phyloP scores from a whole-genome alignment of 2,797 vertebrate species.

The Catharus ustulatus region DNA sequence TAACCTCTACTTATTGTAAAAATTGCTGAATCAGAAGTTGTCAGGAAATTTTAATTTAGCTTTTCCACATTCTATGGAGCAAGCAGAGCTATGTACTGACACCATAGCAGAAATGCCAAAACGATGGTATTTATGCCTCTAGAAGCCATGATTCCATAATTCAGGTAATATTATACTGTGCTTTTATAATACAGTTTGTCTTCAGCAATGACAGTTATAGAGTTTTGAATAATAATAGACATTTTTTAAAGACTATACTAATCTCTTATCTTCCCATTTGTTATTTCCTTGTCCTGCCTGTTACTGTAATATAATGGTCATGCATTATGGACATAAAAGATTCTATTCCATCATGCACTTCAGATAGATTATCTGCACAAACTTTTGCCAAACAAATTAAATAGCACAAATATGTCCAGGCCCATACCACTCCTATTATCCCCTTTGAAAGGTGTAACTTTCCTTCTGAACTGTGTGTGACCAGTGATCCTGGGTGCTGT shows the following conservation, averaged over 20 bases:
- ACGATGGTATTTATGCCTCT: slow-evolving; percentile 6
- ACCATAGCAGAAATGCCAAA: slow-evolving; percentile 30
- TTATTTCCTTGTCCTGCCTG: slow-evolving; percentile 43
- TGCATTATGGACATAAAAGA: slow-evolving; percentile 38
- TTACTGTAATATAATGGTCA: slow-evolving; percentile 31
- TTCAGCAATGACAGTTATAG: slow-evolving; percentile 58
- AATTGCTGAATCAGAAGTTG: slow-evolving; percentile 25
- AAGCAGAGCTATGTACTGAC: neutral
- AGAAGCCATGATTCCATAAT: slow-evolving; percentile 39
- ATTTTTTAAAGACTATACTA: slow-evolving; percentile 48
- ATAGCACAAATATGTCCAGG: neutral
- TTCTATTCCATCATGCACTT: slow-evolving; percentile 14
- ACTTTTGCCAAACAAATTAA: slow-evolving; percentile 33
- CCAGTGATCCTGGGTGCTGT: too few species aligned
- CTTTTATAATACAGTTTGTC: slow-evolving; percentile 54
- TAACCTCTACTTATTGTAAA: neutral
- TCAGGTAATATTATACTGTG: neutral
- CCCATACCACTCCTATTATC: neutral
- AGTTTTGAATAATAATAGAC: slow-evolving; percentile 57
- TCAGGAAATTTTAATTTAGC: slow-evolving; percentile 28
- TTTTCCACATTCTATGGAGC: neutral
- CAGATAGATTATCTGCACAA: neutral
- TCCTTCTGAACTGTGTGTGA: neutral
- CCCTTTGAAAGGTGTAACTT: neutral
- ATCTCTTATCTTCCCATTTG: slow-evolving; percentile 50